A percentile compares a stretch with the other conserved stretches of the same genome.
phyloP scores from a whole-genome alignment of 2,797 vertebrate genomes.

The Cichlasoma orientale region DNA sequence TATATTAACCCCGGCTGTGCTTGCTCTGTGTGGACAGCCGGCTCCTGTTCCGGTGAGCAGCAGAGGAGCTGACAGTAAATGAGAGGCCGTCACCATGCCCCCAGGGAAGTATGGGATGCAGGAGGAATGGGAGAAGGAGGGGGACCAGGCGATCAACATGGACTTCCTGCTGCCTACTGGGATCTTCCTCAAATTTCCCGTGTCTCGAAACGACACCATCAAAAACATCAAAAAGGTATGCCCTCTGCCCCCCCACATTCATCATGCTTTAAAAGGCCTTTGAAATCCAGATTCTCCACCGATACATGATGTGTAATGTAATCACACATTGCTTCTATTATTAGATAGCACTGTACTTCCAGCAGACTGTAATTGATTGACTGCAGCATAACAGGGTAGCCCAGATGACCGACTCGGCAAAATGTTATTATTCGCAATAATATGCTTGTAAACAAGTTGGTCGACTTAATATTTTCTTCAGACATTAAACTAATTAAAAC shows the following conservation, averaged over 20 bases:
- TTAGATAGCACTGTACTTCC: constrained; percentile 1
- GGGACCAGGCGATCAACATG: constrained; percentile 86
- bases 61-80: constrained; percentile 80
- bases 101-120: constrained; percentile 93
- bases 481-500: constrained; percentile 58
- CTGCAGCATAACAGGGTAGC: constrained; percentile 17
- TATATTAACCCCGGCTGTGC: constrained; percentile 53
- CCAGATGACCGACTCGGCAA: constrained; percentile 1
- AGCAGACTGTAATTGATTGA: constrained; percentile 22
- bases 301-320: background rate
- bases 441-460: constrained; percentile 50
- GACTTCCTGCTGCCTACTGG: constrained; percentile 97
- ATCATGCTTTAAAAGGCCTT: background rate
- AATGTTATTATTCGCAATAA: constrained; percentile 35
- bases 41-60: constrained; percentile 58
- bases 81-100: constrained; percentile 90
- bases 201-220: constrained; percentile 91
- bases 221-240: constrained; percentile 91
- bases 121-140: constrained; percentile 93
- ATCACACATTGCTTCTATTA: background rate
- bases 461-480: constrained; percentile 20
- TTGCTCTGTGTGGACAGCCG: constrained; percentile 34
- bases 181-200: constrained; percentile 91
- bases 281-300: background rate
- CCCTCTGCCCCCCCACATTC: background rate